These are phyloP conservation scores for Gymnobelideus leadbeateri DNA, from an alignment of 2,113 vertebrate species.

Conservation along the genomic window DNA sequence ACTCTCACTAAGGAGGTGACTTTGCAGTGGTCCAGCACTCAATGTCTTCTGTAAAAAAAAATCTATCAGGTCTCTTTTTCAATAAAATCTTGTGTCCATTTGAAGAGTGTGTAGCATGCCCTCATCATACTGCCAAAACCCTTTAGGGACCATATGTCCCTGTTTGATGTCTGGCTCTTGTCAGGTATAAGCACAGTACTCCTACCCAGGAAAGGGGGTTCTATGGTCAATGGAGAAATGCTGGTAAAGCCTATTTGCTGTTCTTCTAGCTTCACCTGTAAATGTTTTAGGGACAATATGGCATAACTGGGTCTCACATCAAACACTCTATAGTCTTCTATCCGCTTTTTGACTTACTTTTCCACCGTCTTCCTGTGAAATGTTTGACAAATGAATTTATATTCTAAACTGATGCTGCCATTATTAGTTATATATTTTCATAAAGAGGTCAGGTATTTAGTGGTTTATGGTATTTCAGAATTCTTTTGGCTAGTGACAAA, in stretches of 20 bases:
- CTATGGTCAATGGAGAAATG: not conserved
- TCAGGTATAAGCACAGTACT: not conserved
- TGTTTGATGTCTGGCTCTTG: not conserved
- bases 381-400: not conserved
- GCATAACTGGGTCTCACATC: not conserved
- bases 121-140: not conserved
- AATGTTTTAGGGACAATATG: not conserved
- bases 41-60: not conserved
- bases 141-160: not conserved
- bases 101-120: not conserved
- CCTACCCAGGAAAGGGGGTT: not conserved
- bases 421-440: not conserved
- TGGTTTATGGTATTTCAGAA: not conserved
- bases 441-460: not conserved
- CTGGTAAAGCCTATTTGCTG: not conserved
- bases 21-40: not conserved
- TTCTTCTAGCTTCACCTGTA: not conserved
- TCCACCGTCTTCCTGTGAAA: not conserved
- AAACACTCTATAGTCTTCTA: not conserved
- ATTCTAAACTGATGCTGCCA: not conserved
- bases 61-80: not conserved
- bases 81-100: not conserved
- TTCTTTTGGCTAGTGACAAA: not conserved
- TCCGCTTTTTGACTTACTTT: not conserved
- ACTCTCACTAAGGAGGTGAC: not conserved